Conservation (phyloP, 2,888 invertebrate genomes). For the Vandiemenella viatica region DNA sequence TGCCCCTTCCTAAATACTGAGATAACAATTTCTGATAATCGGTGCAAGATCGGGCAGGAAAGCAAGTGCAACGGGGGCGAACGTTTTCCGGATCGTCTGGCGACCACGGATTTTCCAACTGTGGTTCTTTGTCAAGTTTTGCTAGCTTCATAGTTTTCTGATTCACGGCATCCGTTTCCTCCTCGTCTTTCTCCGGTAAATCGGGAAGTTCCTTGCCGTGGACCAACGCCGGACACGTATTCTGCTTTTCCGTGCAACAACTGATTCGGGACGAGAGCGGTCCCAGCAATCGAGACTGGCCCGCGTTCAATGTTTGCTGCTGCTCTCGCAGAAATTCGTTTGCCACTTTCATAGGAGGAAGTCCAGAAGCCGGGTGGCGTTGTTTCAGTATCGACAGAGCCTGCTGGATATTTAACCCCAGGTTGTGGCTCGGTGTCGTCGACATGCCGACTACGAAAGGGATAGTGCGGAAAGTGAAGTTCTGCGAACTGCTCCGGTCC, state of each 20-base stretch:
- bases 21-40: conserved; percentile 4
- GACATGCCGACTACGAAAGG: conserved; percentile 47
- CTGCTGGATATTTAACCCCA: conserved; percentile 48
- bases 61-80: background rate
- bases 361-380: background rate
- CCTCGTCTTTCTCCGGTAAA: background rate
- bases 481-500: conserved; percentile 30
- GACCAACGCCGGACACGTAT: background rate
- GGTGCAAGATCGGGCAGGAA: conserved; percentile 1
- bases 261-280: background rate
- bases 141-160: background rate
- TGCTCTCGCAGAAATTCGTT: background rate
- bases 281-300: background rate
- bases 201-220: background rate
- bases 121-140: background rate
- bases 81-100: background rate
- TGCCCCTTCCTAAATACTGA: no score
- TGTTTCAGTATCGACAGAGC: conserved; percentile 29
- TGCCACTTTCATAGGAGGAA: background rate
- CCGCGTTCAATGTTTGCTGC: background rate
- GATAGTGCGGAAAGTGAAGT: conserved; percentile 36
- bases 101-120: background rate
- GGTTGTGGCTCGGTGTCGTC: conserved; percentile 44
- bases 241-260: background rate
- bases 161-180: background rate